Base-by-base conservation (phyloP, 2,113 vertebrate genomes). In the Embiotoca jacksoni region DNA sequence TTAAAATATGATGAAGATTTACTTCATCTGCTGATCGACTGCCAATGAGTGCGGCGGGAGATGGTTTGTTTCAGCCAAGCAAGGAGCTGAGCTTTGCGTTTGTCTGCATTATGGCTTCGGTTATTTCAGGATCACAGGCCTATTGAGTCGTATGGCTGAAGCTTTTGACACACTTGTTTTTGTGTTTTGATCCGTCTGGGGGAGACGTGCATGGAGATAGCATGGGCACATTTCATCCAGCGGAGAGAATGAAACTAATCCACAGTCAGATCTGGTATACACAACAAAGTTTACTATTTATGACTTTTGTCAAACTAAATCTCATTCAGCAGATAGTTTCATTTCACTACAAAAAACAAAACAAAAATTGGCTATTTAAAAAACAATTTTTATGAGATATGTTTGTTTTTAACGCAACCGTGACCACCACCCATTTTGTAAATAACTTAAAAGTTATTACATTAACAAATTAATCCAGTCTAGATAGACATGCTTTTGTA, bases 1-100 rank as follows among this genome's bases (percentile, higher is more conserved):
- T 95, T 95, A 92, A 83, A 93, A 96, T 83, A 81, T 80, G 68
- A 82, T 72, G 78, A 85, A 92, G 94, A 94, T 96, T 94, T 94
- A 90, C 92, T 94, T 94, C 92, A 90, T 94, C 89, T 89, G 94
- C 92, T 23, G 93, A 91, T 92, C 89, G 86, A 72, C 90, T 85
- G 82, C 70, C 90, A 89, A 75, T 88, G 82, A 81, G 54, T 47
- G 58, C 46, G 56, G n/a, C 54, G 62, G 74, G 75, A 83, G 63
- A 30, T 39, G 63, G 67, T 84, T 83, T 85, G 89, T 86, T 75
- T 84, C 56, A 89, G 63, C 4, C 65, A 53, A 54, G 33, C 80
- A 46, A 70, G 71, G 65, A 65, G 71, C 78, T 74, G 68, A 65
- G 73, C 81, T 63, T 8, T 83, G 73, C 23, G 55, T 80, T 75